Conservation (phyloP, 2,888 invertebrate genomes). For the Charanyca ferruginea region DNA sequence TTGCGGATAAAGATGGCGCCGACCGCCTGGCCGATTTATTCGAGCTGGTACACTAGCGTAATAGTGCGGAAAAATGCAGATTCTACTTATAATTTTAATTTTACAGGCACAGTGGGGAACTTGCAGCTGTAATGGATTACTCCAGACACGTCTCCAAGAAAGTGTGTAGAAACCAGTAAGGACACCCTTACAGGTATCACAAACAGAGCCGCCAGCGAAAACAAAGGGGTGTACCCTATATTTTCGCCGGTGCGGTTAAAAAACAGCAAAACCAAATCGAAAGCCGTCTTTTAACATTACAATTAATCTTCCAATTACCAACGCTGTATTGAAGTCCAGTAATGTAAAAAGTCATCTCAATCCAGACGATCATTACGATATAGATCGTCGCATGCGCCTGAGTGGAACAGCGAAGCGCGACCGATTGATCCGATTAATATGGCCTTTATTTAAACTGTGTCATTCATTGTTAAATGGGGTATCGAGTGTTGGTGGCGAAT, state of each 20-base stretch:
- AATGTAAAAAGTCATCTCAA: constrained; percentile 46
- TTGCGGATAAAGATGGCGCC: constrained; percentile 48
- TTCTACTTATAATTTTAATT: not conserved
- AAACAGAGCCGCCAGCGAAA: too few relatives aligned
- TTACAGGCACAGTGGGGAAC: not conserved
- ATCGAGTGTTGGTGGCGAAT: constrained; percentile 37
- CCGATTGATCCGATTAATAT: constrained; percentile 59
- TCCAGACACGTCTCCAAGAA: too few relatives aligned
- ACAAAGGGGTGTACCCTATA: too few relatives aligned
- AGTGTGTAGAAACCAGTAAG: too few relatives aligned
- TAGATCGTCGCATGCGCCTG: constrained; percentile 57
- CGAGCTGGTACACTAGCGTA: not conserved
- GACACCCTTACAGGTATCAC: too few relatives aligned
- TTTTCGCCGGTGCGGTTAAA: too few relatives aligned
- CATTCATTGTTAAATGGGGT: constrained; percentile 54
- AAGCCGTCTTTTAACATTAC: not conserved
- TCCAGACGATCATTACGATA: constrained; percentile 53
- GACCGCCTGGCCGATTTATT: not conserved
- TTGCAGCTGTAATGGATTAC: not conserved
- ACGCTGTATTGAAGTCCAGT: constrained; percentile 22
- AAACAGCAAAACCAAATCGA: too few relatives aligned
- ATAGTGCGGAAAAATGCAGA: not conserved
- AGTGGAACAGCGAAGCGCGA: constrained; percentile 44
- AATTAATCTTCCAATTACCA: constrained; percentile 40
- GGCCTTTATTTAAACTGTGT: constrained; percentile 62